Conservation (phyloP, 1,140 invertebrate species). For the Linepithema humile region DNA sequence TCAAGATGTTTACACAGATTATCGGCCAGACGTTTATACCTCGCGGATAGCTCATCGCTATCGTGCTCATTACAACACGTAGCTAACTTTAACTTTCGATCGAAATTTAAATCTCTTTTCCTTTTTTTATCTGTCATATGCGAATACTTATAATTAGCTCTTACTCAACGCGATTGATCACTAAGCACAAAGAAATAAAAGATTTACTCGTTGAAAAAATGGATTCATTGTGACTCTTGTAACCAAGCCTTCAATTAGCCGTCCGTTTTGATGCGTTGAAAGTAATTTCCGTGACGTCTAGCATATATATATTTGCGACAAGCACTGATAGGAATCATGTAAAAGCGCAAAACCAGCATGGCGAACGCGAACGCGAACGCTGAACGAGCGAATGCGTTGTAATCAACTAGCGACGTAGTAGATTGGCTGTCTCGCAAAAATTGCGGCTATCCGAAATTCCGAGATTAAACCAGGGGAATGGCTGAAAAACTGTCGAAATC, state of each 20-base stretch:
- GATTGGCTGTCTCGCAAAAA: conserved; percentile 50
- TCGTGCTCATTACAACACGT: background rate
- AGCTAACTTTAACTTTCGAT: background rate
- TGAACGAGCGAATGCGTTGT: conserved; percentile 41
- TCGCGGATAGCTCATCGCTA: background rate
- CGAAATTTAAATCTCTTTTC: background rate
- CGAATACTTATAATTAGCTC: background rate
- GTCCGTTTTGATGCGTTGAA: background rate
- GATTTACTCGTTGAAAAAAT: background rate
- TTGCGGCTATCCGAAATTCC: conserved; percentile 51
- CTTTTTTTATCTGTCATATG: background rate
- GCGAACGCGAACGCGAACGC: conserved; percentile 20
- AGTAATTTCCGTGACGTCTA: conserved; percentile 25
- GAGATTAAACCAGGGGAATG: conserved; percentile 52
- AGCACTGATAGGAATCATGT: conserved; percentile 22
- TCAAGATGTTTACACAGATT: conserved; percentile 4
- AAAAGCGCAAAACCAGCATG: conserved; percentile 53
- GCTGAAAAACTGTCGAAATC: conserved; percentile 27
- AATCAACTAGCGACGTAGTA: conserved; percentile 50
- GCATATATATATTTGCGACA: background rate
- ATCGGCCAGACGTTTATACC: background rate
- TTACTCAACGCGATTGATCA: background rate
- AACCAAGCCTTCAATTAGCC: background rate
- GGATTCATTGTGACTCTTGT: background rate
- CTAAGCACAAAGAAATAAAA: background rate